Conservation (phyloP, 1,140 invertebrate genomes). For the Augochlora pura region DNA sequence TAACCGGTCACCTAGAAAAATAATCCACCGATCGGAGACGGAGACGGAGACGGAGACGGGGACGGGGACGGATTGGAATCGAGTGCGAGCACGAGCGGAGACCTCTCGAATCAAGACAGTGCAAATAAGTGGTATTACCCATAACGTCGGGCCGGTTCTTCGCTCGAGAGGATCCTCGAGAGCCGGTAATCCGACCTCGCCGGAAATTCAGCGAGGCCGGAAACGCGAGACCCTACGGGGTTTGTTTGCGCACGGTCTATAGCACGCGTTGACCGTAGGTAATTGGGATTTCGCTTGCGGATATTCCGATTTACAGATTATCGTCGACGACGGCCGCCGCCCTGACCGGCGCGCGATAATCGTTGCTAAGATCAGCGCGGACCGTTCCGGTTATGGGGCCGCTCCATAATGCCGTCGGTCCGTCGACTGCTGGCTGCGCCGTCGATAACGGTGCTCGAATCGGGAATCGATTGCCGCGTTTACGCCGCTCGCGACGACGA, state of each 20-base stretch:
- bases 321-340: background rate
- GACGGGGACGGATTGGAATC: background rate
- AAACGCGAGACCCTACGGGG: conserved; percentile 19
- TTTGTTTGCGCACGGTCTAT: conserved; percentile 38
- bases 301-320: conserved; percentile 16
- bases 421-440: too few species aligned
- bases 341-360: background rate
- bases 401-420: too few species aligned
- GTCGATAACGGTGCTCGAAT: too few species aligned
- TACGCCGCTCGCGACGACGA: too few species aligned
- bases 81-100: background rate
- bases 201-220: conserved; percentile 19
- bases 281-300: conserved; percentile 32
- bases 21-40: background rate
- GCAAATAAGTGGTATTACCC: conserved; percentile 38
- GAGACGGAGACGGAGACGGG: too few species aligned
- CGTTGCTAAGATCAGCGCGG: too few species aligned
- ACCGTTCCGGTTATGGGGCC: too few species aligned
- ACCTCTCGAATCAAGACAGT: conserved; percentile 22
- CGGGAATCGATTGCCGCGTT: too few species aligned
- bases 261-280: conserved; percentile 8
- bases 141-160: conserved; percentile 14
- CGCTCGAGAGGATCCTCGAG: background rate
- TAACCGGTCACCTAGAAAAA: background rate
- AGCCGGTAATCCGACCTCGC: conserved; percentile 13